Evolutionary conservation across 2,888 invertebrate species (phyloP), one percentile per base, ranked within the genome.

Genomic region (Caenorhabditis uteleia): DNA sequence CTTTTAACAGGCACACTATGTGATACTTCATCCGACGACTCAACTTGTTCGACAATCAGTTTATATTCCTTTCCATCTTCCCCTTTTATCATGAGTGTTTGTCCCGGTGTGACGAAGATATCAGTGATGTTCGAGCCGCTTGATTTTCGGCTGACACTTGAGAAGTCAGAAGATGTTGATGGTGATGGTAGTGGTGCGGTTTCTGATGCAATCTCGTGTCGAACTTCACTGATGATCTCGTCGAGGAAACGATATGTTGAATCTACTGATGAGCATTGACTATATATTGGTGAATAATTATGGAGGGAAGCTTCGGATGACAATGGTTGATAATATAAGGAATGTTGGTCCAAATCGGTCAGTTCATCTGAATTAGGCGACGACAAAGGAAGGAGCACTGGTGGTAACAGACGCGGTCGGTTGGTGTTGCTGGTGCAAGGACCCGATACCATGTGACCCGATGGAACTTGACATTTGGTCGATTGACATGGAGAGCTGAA

Each of bases 151-250:
- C 54, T 50, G 10, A 62, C 45, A 7, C 50, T 57, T 39, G 61
- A 49, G 33, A 51, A 54, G 27, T 51, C 60, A 3, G 64, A 58
- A 33, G 64, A 58, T 2, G 58, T 43, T 8, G 54, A 58, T 39
- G 49, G 54, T 4, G 61, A 61, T 21, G 47, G 47, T 23, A 69
- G 50, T 25, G 50, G 39, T 25, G 73, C 40, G 18, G 36, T 43
- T 12, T 57, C 57, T 18, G 38, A 14, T 14, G 21, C 33, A 21
- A 78, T 60, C 57, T 80, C 80, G 16, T 57, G 62, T n/a, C 76
- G 74, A 8, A 77, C 79, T 50, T 79, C 72, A n/a, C 62, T 64
- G 38, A 80, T 68, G 31, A 79, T 45, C 10, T 67, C 62, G 61
- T 80, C 80, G 40, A 80, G 50, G 68, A 70, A 70, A 20, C 68